Percentiles rank a stretch among this genome's conserved stretches.
These are phyloP conservation scores for Drosophila paracracens DNA, from an alignment of 2,888 invertebrate species.

Conservation along the genomic window DNA sequence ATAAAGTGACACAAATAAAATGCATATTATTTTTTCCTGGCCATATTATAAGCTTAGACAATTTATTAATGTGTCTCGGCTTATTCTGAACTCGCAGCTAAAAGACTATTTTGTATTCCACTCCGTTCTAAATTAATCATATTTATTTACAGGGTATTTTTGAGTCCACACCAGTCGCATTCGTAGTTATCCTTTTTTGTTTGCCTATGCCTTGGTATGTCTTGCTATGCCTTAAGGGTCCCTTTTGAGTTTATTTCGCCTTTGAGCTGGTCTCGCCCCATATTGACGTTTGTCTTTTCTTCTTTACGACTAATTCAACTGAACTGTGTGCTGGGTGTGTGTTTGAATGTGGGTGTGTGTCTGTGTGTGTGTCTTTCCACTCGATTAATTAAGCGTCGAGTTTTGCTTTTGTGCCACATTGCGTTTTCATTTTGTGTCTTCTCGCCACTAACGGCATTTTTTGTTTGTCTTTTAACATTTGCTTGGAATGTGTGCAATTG, in stretches of 20 bases:
- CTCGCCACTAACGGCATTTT: conserved; percentile 13
- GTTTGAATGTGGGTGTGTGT: neutral
- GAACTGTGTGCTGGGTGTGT: conserved; percentile 15
- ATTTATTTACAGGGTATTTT: conserved; percentile 16
- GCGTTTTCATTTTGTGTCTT: conserved; percentile 44
- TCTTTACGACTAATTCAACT: conserved; percentile 51
- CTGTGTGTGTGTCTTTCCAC: conserved; percentile 54
- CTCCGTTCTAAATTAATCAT: neutral
- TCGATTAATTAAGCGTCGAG: conserved; percentile 67
- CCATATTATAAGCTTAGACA: neutral
- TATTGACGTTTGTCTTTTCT: conserved; percentile 65
- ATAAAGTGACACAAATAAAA: neutral
- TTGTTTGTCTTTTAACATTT: conserved; percentile 1
- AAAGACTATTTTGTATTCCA: neutral
- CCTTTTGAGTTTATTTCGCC: conserved; percentile 22
- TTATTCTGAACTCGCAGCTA: neutral
- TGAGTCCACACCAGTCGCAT: neutral
- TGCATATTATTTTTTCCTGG: neutral
- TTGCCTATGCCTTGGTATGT: conserved; percentile 15
- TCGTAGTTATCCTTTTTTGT: neutral
- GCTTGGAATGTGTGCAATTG: conserved; percentile 17
- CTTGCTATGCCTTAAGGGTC: conserved; percentile 13
- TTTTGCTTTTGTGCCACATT: conserved; percentile 37
- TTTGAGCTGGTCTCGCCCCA: conserved; percentile 29
- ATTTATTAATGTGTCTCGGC: neutral